Percentiles rank a stretch among this genome's conserved stretches.
Evolutionary conservation across 2,113 vertebrate genomes (phyloP).

Genomic region (Microcebus tavaratra): DNA sequence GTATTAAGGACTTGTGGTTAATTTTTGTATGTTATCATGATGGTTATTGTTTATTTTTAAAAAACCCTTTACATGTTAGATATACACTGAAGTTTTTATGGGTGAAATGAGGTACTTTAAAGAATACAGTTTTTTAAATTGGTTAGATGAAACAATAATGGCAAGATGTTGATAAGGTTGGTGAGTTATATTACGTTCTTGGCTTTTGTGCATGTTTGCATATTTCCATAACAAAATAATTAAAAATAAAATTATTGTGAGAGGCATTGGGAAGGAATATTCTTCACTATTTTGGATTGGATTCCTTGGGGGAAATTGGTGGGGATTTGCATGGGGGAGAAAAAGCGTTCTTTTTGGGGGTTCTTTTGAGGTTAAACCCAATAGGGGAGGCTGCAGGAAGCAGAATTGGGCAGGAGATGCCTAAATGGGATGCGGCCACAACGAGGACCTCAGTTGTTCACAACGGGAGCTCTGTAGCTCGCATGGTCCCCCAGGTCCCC

Average conservation of each 20-base stretch:
- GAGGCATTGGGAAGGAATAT: background rate
- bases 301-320: background rate
- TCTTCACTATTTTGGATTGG: background rate
- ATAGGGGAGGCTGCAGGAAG: background rate
- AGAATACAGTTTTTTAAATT: background rate
- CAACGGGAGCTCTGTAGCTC: background rate
- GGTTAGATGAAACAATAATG: background rate
- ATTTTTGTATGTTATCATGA: background rate
- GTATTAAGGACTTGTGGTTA: background rate
- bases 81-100: background rate
- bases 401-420: background rate
- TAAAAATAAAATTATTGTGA: background rate
- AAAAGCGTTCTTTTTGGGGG: background rate
- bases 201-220: background rate
- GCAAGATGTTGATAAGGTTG: background rate
- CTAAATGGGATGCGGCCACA: background rate
- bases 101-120: slow-evolving; percentile 1
- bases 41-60: background rate
- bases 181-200: background rate
- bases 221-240: background rate
- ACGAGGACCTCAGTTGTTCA: background rate
- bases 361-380: background rate
- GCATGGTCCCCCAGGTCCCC: background rate
- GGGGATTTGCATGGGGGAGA: background rate
- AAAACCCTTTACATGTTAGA: background rate